Evolutionary conservation across 2,888 invertebrate genomes (phyloP).

Genomic region (Tineola bisselliella): DNA sequence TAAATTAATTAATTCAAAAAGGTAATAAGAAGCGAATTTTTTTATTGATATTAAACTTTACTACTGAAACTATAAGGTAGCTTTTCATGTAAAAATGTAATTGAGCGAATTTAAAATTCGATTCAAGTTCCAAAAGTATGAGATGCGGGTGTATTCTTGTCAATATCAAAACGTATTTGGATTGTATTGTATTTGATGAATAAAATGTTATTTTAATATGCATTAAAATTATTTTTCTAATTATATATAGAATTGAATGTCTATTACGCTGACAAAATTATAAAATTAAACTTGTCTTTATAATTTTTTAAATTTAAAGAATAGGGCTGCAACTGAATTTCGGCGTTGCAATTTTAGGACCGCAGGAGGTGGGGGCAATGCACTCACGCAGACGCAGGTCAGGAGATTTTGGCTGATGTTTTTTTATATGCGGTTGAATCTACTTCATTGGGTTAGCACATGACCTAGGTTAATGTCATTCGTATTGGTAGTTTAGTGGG

Average conservation of each 20-base stretch:
- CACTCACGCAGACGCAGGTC: constrained; percentile 33
- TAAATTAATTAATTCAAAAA: neutral
- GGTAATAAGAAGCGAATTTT: too few relatives aligned
- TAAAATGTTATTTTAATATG: too few relatives aligned
- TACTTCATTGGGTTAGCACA: constrained; percentile 53
- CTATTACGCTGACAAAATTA: too few relatives aligned
- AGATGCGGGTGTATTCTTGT: neutral
- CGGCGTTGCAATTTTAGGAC: constrained; percentile 36
- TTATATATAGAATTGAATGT: too few relatives aligned
- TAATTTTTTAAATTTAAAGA: too few relatives aligned
- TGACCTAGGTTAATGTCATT: constrained; percentile 62
- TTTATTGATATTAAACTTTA: too few relatives aligned
- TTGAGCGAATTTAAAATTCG: neutral
- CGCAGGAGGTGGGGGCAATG: constrained; percentile 55
- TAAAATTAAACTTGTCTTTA: too few relatives aligned
- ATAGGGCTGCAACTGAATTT: constrained; percentile 22
- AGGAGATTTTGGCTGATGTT: constrained; percentile 35
- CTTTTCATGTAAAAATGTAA: neutral
- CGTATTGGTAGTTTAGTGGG: constrained; percentile 30
- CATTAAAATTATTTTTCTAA: too few relatives aligned
- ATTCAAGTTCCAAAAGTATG: neutral
- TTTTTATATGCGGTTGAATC: constrained; percentile 35
- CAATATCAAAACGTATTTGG: too few relatives aligned
- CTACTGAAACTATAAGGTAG: too few relatives aligned
- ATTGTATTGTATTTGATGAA: too few relatives aligned